These are phyloP conservation scores for Chloroclystis v-ata DNA, from an alignment of 2,888 invertebrate genomes.

Conservation along the genomic window DNA sequence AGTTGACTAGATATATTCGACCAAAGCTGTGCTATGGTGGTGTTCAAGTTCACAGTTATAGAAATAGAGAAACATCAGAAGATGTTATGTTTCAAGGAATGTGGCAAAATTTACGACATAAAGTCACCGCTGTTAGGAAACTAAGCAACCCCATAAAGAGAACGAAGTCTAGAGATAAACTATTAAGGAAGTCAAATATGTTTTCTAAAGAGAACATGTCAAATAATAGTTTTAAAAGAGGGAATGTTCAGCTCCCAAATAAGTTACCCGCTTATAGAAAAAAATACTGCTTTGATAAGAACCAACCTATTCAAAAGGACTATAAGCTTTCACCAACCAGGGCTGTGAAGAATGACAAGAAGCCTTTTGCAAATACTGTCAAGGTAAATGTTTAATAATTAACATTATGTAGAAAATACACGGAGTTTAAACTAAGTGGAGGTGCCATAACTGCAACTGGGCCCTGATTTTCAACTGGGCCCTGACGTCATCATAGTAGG, in stretches of 20 bases:
- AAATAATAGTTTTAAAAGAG: slow-evolving; percentile 1
- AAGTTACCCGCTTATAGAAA: neutral
- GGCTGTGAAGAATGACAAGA: slow-evolving; percentile 7
- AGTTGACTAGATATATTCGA: slow-evolving; percentile 27
- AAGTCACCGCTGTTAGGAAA: slow-evolving; percentile 35
- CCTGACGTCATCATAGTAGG: too few species aligned
- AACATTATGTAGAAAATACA: neutral
- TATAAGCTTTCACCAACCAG: neutral
- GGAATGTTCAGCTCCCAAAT: neutral
- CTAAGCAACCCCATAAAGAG: slow-evolving; percentile 31
- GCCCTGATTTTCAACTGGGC: too few species aligned
- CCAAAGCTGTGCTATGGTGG: slow-evolving; percentile 53
- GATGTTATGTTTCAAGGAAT: slow-evolving; percentile 67
- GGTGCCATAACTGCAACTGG: too few species aligned
- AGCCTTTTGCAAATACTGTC: slow-evolving; percentile 23
- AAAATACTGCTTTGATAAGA: neutral
- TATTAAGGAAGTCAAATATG: neutral
- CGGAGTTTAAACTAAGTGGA: too few species aligned
- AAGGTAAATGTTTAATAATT: slow-evolving; percentile 34
- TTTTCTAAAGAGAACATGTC: slow-evolving; percentile 27
- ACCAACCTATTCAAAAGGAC: slow-evolving; percentile 1
- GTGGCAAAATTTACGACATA: slow-evolving; percentile 51
- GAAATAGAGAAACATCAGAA: slow-evolving; percentile 50
- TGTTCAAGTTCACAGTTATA: slow-evolving; percentile 63
- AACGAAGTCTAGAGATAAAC: slow-evolving; percentile 5